These are phyloP conservation scores for Dufourea novaeangliae DNA, from an alignment of 1,140 invertebrate species.

Conservation along the genomic window DNA sequence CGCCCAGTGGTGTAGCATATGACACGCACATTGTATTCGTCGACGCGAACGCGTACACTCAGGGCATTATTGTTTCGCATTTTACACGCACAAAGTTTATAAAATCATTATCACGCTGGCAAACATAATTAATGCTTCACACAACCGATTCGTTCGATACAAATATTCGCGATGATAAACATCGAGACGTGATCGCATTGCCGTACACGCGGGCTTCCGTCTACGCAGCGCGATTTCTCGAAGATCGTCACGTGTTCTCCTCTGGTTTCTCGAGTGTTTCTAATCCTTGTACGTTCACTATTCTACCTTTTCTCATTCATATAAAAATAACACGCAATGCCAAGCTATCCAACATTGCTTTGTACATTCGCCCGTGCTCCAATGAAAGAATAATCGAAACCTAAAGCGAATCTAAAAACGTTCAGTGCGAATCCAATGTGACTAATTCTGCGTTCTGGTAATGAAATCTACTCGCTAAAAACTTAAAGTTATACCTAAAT, in stretches of 20 bases:
- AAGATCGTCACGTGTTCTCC: constrained; percentile 61
- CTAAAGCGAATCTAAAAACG: constrained; percentile 70
- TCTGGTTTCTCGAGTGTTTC: constrained; percentile 34
- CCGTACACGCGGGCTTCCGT: not conserved
- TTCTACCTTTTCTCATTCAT: constrained; percentile 64
- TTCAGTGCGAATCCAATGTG: constrained; percentile 62
- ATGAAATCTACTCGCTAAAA: constrained; percentile 50
- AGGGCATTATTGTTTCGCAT: constrained; percentile 18
- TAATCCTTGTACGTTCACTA: constrained; percentile 59
- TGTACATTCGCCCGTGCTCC: constrained; percentile 82
- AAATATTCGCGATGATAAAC: constrained; percentile 63
- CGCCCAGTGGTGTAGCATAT: too few relatives aligned
- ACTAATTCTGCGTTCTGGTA: constrained; percentile 30
- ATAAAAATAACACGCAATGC: constrained; percentile 82
- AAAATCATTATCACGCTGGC: constrained; percentile 17
- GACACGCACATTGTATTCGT: too few relatives aligned
- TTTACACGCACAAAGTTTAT: constrained; percentile 39
- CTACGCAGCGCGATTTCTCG: constrained; percentile 7
- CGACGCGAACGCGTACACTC: not conserved
- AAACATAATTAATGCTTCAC: constrained; percentile 62
- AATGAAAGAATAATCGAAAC: constrained; percentile 78
- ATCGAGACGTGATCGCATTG: constrained; percentile 53
- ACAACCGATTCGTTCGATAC: constrained; percentile 71
- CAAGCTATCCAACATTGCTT: constrained; percentile 80
- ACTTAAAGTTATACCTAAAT: constrained; percentile 48